phyloP scores from a whole-genome alignment of 2,113 vertebrate species.

The Tragelaphus buxtoni region DNA sequence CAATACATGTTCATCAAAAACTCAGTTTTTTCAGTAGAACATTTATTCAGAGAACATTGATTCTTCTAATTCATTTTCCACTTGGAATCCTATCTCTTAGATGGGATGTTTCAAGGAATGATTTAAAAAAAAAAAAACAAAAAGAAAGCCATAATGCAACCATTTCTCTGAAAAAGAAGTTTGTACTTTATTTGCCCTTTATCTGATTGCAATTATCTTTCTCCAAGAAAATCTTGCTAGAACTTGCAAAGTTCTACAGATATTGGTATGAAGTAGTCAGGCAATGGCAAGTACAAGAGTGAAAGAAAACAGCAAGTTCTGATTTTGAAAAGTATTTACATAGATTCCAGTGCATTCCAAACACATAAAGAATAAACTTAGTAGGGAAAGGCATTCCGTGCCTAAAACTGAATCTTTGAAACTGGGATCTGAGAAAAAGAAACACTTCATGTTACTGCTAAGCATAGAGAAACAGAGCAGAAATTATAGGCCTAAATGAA shows the following conservation, averaged over 20 bases:
- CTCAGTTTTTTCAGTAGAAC: background rate
- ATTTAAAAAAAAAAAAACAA: background rate
- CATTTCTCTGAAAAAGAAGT: background rate
- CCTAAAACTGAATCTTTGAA: constrained; percentile 20
- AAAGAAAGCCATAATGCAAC: background rate
- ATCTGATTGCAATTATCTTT: constrained; percentile 16
- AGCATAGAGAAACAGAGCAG: constrained; percentile 25
- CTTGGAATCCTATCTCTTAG: background rate
- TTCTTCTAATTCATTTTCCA: background rate
- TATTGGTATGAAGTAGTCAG: background rate
- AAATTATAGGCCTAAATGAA: background rate
- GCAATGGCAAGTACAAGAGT: background rate
- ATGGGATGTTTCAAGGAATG: background rate
- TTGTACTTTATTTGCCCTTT: background rate
- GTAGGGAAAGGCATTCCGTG: constrained; percentile 26
- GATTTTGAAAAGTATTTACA: constrained; percentile 57
- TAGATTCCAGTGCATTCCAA: constrained; percentile 67
- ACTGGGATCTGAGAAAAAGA: background rate
- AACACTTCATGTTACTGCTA: background rate
- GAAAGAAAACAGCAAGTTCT: background rate
- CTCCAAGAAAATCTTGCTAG: constrained; percentile 35
- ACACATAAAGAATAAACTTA: constrained; percentile 50
- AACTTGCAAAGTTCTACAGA: constrained; percentile 42
- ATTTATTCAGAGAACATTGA: background rate
- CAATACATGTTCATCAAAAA: background rate